A percentile compares a stretch with the other conserved stretches of the same genome.
These are phyloP conservation scores for Aphidius colemani DNA, from an alignment of 2,888 invertebrate genomes.

Conservation along the genomic window DNA sequence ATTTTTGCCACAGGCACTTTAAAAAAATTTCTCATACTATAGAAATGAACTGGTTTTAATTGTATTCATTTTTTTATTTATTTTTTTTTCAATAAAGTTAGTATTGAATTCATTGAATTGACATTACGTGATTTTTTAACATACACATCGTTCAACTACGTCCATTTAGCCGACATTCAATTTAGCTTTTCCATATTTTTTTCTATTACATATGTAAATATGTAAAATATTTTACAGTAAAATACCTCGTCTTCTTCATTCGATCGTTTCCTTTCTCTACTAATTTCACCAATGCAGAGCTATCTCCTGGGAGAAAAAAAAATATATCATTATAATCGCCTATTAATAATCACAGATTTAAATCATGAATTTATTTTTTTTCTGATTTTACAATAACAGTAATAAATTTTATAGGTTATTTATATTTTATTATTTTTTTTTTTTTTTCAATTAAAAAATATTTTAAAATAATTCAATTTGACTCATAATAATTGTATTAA, in stretches of 20 bases:
- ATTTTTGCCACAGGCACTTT: not conserved
- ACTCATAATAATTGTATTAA: no score
- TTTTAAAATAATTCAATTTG: no score
- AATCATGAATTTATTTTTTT: no score
- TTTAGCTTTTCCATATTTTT: conserved; percentile 38
- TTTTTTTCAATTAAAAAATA: no score
- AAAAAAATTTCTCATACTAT: conserved; percentile 13
- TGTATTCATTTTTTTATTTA: conserved; percentile 18
- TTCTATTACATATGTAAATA: conserved; percentile 38
- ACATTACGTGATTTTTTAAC: conserved; percentile 38
- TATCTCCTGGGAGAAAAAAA: conserved; percentile 35
- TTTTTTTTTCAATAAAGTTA: conserved; percentile 5
- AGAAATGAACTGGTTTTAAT: conserved; percentile 20
- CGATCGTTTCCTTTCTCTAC: conserved; percentile 12
- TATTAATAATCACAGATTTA: no score
- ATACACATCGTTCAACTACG: conserved; percentile 33
- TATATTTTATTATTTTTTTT: no score
- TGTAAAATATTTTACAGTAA: conserved; percentile 15
- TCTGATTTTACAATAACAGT: no score
- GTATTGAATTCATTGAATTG: conserved; percentile 24
- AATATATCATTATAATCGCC: no score
- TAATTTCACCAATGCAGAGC: conserved; percentile 19
- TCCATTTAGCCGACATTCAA: conserved; percentile 41
- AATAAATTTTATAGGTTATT: no score
- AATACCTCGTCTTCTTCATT: conserved; percentile 8